Percentiles rank a stretch among this genome's conserved stretches.
phyloP scores from a whole-genome alignment of 1,140 invertebrate species.

The Drosophila repletoides region DNA sequence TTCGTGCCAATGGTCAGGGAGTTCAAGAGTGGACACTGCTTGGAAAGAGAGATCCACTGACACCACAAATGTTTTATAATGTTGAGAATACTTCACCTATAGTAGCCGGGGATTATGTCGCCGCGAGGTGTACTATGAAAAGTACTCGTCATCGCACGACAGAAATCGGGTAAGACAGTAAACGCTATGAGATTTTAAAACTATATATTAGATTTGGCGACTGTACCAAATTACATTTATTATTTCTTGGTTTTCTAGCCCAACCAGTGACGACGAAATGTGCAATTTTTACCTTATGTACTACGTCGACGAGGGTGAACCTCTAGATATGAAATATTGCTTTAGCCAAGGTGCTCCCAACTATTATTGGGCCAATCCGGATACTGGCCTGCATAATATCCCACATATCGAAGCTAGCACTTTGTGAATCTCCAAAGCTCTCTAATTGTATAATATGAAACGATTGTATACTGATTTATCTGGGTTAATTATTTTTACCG shows the following conservation, averaged over 20 bases:
- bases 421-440: constrained; percentile 70
- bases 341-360: constrained; percentile 91
- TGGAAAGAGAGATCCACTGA: constrained; percentile 95
- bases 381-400: constrained; percentile 88
- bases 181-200: not conserved
- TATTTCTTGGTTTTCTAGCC: too few relatives aligned
- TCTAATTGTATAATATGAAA: constrained; percentile 33
- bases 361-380: constrained; percentile 89
- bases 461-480: constrained; percentile 68
- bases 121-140: constrained; percentile 95
- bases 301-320: constrained; percentile 93
- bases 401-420: constrained; percentile 88
- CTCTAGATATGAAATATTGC: constrained; percentile 92
- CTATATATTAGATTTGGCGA: too few relatives aligned
- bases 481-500: constrained; percentile 51
- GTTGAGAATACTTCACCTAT: constrained; percentile 86
- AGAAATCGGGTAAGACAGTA: constrained; percentile 88
- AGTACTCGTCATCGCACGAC: constrained; percentile 87
- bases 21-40: constrained; percentile 90
- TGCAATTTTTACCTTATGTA: constrained; percentile 99
- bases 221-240: too few relatives aligned
- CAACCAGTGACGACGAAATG: constrained; percentile 98
- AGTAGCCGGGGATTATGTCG: constrained; percentile 88
- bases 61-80: constrained; percentile 98
- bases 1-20: constrained; percentile 85